phyloP scores from a whole-genome alignment of 2,888 invertebrate genomes.

The Cecidostiba fungosa region DNA sequence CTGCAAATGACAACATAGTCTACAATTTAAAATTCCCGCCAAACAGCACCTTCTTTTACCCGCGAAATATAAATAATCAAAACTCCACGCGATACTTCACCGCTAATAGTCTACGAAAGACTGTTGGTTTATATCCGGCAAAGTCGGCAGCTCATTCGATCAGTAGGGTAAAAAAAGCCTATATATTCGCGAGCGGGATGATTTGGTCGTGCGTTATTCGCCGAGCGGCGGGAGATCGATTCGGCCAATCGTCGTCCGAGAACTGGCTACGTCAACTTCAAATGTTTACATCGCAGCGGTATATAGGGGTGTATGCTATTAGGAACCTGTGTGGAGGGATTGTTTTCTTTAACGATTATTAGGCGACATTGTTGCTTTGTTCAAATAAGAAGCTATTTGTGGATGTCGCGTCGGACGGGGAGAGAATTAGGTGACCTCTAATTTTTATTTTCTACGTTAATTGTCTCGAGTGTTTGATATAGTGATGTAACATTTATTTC shows the following conservation, averaged over 20 bases:
- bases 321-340: neutral
- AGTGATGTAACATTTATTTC: no score
- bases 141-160: neutral
- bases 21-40: no score
- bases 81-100: no score
- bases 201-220: constrained; percentile 59
- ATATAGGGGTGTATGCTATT: neutral
- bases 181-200: constrained; percentile 32
- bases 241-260: constrained; percentile 42
- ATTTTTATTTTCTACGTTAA: neutral
- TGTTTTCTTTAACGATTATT: neutral
- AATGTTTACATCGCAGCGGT: neutral
- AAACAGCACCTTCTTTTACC: no score
- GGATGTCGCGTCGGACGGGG: neutral
- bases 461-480: no score
- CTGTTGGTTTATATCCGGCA: neutral
- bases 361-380: neutral
- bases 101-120: neutral
- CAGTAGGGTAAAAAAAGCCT: neutral
- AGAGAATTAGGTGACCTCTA: neutral
- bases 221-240: constrained; percentile 40
- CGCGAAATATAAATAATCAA: no score
- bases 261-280: constrained; percentile 46
- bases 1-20: no score
- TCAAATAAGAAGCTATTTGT: neutral